Evolutionary conservation across 1,140 invertebrate species (phyloP).

Genomic region (Drosophila tsacasi): DNA sequence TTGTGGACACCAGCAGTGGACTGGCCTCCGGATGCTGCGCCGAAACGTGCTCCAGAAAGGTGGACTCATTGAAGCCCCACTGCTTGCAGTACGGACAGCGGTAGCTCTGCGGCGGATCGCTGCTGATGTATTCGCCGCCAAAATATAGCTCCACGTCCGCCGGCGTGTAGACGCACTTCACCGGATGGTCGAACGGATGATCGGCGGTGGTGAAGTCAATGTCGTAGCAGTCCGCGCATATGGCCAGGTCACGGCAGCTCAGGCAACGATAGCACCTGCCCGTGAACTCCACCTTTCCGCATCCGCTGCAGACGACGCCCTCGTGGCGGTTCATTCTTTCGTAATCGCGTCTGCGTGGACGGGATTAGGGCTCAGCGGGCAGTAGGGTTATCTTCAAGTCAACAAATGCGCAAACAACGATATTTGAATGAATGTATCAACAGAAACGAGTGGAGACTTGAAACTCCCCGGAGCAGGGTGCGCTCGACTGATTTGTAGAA

Average conservation of each 20-base stretch:
- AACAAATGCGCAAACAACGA: constrained; percentile 16
- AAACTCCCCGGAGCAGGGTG: neutral
- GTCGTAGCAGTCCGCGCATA: constrained; percentile 64
- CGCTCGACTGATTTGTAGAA: constrained; percentile 10
- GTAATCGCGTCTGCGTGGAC: neutral
- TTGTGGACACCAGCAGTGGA: constrained; percentile 62
- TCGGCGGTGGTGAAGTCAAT: constrained; percentile 51
- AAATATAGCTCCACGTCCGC: constrained; percentile 67
- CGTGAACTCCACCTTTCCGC: constrained; percentile 46
- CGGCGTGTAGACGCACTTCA: constrained; percentile 56
- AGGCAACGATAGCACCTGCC: constrained; percentile 70
- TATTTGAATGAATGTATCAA: constrained; percentile 18
- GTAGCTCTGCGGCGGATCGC: constrained; percentile 71
- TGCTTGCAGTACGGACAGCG: constrained; percentile 70
- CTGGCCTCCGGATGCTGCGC: constrained; percentile 53
- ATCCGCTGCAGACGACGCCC: constrained; percentile 57
- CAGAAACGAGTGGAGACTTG: constrained; percentile 1
- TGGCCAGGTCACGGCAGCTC: constrained; percentile 55
- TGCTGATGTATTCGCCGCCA: constrained; percentile 62
- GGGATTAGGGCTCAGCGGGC: neutral
- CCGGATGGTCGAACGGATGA: constrained; percentile 72
- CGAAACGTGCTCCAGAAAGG: constrained; percentile 67
- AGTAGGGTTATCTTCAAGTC: constrained; percentile 1
- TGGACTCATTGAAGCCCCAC: constrained; percentile 73
- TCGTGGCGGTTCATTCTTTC: constrained; percentile 68